Conservation (phyloP, 2,797 vertebrate genomes). For the Emys orbicularis region DNA sequence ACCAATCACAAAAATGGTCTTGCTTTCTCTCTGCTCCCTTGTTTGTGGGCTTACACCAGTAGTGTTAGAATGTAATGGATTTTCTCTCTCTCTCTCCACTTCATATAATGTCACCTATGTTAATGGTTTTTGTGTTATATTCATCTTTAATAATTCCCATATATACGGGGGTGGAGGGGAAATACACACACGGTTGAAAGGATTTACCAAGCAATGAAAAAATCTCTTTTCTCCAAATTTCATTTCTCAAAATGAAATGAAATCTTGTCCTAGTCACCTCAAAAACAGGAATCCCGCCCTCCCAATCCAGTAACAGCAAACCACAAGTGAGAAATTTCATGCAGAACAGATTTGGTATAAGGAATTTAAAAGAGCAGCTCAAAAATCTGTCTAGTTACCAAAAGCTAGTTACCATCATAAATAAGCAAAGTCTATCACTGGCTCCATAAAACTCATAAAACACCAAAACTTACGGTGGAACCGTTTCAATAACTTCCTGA, state of each 20-base stretch:
- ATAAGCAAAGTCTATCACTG: neutral
- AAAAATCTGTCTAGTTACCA: neutral
- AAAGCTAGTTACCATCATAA: neutral
- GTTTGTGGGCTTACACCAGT: neutral
- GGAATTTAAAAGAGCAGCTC: neutral
- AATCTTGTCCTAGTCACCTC: neutral
- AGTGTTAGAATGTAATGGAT: neutral
- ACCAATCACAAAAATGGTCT: neutral
- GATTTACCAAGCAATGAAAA: neutral
- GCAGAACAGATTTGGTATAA: neutral
- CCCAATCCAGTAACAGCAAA: neutral
- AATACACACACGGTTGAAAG: neutral
- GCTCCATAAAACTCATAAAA: neutral
- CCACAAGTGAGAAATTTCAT: neutral
- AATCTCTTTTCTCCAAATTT: neutral
- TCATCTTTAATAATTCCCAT: neutral
- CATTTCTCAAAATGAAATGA: neutral
- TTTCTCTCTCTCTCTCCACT: neutral
- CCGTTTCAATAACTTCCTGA: constrained; percentile 88
- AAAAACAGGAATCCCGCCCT: neutral
- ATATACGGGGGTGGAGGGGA: rapidly evolving
- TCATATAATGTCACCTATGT: neutral
- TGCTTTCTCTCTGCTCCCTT: neutral
- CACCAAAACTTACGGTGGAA: constrained; percentile 90
- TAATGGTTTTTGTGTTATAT: neutral